phyloP scores from a whole-genome alignment of 1,140 invertebrate species.

The Adelges cooleyi region DNA sequence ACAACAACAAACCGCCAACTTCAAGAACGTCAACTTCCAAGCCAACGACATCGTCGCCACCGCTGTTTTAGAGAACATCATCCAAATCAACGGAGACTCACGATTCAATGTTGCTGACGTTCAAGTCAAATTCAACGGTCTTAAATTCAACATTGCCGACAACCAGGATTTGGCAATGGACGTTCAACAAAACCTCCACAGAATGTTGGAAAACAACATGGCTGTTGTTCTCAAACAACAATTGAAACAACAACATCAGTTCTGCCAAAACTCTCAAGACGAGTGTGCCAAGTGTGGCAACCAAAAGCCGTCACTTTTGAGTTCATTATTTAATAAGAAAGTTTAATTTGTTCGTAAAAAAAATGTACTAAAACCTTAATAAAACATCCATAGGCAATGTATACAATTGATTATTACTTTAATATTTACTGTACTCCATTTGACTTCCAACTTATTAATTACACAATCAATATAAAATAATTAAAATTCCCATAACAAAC shows the following conservation, averaged over 20 bases:
- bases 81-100: background rate
- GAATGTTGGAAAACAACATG: conserved; percentile 1
- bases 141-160: background rate
- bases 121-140: background rate
- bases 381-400: too few relatives aligned
- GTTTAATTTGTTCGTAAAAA: too few relatives aligned
- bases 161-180: background rate
- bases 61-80: background rate
- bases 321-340: too few relatives aligned
- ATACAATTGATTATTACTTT: too few relatives aligned
- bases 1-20: background rate
- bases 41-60: conserved; percentile 2
- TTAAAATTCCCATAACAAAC: too few relatives aligned
- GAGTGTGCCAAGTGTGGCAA: too few relatives aligned
- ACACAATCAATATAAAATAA: too few relatives aligned
- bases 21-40: background rate
- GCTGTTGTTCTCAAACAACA: background rate
- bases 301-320: too few relatives aligned
- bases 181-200: background rate
- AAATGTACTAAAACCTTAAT: too few relatives aligned
- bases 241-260: background rate
- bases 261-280: background rate
- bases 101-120: background rate
- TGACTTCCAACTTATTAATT: too few relatives aligned
- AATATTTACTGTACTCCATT: background rate